Evolutionary conservation across 64 coral and sea anemone species (phyloP).

Genomic region (Pocillopora verrucosa): DNA sequence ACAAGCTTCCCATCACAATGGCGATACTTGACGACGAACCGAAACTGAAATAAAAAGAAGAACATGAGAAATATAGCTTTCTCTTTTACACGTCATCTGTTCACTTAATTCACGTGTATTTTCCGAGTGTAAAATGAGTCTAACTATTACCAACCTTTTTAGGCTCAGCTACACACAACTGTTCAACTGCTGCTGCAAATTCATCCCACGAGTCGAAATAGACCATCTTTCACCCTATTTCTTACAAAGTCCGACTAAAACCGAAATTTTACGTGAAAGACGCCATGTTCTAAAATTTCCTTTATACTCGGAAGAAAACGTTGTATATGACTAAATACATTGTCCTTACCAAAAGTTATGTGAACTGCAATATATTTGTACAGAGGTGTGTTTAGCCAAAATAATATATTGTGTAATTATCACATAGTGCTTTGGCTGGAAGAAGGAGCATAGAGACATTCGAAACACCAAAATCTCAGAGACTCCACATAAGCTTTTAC

Average conservation of each 20-base stretch:
- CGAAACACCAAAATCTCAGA: neutral
- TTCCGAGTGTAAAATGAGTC: neutral
- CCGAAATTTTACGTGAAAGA: neutral
- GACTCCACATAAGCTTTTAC: too few species aligned
- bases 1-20: slow-evolving; percentile 97
- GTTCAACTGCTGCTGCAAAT: slow-evolving; percentile 91
- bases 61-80: neutral
- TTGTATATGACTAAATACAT: neutral
- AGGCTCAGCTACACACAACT: slow-evolving; percentile 92
- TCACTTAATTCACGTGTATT: neutral
- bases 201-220: slow-evolving; percentile 99
- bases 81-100: neutral
- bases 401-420: neutral
- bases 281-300: neutral
- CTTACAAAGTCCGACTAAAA: neutral
- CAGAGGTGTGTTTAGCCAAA: neutral
- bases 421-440: neutral
- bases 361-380: neutral
- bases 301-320: neutral
- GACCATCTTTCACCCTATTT: slow-evolving; percentile 49
- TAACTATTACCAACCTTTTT: slow-evolving; percentile 57
- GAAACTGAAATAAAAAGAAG: slow-evolving; percentile 66
- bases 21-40: slow-evolving; percentile 96
- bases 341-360: neutral
- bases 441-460: neutral